Conservation (phyloP, 2,797 vertebrate species). For the Limnodromus scolopaceus region DNA sequence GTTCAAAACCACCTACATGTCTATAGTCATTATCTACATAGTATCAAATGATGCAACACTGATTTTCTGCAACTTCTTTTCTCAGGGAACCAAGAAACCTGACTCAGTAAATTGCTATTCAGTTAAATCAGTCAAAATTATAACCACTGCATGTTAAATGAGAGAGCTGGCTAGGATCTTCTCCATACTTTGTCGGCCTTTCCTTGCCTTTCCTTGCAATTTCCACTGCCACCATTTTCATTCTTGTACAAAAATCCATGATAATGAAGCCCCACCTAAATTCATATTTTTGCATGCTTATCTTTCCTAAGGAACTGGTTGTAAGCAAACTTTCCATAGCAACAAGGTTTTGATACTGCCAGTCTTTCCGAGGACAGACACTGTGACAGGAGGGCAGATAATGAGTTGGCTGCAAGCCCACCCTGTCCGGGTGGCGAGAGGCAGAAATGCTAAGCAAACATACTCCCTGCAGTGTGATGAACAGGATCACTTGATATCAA, state of each 20-base stretch:
- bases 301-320: background rate
- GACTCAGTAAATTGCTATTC: background rate
- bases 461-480: background rate
- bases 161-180: background rate
- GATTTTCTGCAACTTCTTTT: background rate
- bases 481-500: background rate
- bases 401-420: background rate
- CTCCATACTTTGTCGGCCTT: background rate
- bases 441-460: background rate
- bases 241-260: background rate
- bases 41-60: constrained; percentile 8
- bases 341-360: background rate
- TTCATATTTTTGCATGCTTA: background rate
- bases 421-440: background rate
- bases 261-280: background rate
- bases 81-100: background rate
- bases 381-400: background rate
- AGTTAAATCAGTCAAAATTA: background rate
- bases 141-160: background rate
- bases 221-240: background rate
- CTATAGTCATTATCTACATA: background rate
- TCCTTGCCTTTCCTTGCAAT: background rate
- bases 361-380: background rate
- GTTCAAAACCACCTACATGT: background rate
- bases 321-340: background rate